Evolutionary conservation across 1,140 invertebrate genomes (phyloP), one percentile per base, ranked within the genome.

Genomic region (Anadara kagoshimensis): DNA sequence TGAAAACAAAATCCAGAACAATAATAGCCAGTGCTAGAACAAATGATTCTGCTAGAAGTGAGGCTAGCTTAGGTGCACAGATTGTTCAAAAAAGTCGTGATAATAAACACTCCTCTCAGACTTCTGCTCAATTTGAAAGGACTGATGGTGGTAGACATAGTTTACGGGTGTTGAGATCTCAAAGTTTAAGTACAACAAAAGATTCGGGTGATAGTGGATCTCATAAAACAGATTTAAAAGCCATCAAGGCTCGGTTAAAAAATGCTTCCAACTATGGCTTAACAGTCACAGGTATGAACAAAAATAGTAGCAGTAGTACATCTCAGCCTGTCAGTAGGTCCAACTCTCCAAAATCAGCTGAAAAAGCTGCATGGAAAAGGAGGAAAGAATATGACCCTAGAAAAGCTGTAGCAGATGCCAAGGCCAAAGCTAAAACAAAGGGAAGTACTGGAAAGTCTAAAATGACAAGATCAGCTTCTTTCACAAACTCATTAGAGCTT

Each of bases 291-390:
- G 81, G 84, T 22, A 66, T 83, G 3, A 68, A 59, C 26, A 66
- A 57, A 36, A 81, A 69, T 49, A 76, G 72, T 67, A 70, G 74
- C n/a, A 78, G 53, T 14, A 69, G 51, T 36, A 73, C 76, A 62
- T 67, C 82, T 64, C 66, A 80, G 78, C 76, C 83, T 29, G 73
- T 63, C 24, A 84, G 82, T 70, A 67, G 83, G 22, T 80, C 83
- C 18, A 84, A 82, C 65, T 86, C 87, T 22, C 86, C 87, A 0
- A 85, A 83, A 73, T 81, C 84, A 56, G 82, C 94, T 54, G 96
- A 97, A 85, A 93, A 96, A 90, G 94, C 95, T 85, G 96, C 96
- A 90, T 97, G 95, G 95, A 96, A 96, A 84, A 90, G 95, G 69
- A 90, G 96, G 70, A 96, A 96, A 83, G 96, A 93, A 79, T 97